These are phyloP conservation scores for Lepisosteus oculatus DNA, from an alignment of 2,113 vertebrate genomes.

Conservation along the genomic window DNA sequence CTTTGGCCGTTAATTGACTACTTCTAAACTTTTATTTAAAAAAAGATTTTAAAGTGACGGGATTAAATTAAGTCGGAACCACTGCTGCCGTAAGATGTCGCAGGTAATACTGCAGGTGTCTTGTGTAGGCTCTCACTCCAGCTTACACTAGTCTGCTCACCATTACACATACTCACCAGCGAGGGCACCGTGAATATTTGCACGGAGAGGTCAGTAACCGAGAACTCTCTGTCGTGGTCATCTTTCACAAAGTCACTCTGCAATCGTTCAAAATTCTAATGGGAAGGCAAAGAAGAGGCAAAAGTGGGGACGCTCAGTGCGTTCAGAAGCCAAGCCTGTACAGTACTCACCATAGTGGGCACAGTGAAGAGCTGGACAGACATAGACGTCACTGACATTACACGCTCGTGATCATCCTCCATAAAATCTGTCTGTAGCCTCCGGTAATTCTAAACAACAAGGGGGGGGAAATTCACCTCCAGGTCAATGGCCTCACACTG, in stretches of 20 bases:
- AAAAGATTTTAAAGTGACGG: too few relatives aligned
- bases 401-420: slow-evolving; percentile 97
- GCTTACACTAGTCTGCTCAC: not conserved
- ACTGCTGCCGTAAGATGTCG: too few relatives aligned
- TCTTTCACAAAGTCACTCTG: slow-evolving; percentile 96
- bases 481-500: slow-evolving; percentile 60
- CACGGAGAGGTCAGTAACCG: slow-evolving; percentile 94
- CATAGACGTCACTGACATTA: slow-evolving; percentile 95
- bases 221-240: slow-evolving; percentile 95
- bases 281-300: slow-evolving; percentile 76
- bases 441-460: slow-evolving; percentile 97
- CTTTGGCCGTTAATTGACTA: too few relatives aligned
- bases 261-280: slow-evolving; percentile 93
- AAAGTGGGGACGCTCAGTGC: slow-evolving; percentile 69
- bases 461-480: slow-evolving; percentile 82
- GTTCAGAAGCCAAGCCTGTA: slow-evolving; percentile 50
- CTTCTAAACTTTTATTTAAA: too few relatives aligned
- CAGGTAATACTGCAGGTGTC: too few relatives aligned
- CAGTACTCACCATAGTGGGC: slow-evolving; percentile 94
- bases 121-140: not conserved
- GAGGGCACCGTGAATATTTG: slow-evolving; percentile 98
- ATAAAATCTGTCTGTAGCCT: slow-evolving; percentile 98
- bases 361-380: slow-evolving; percentile 99
- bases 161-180: slow-evolving; percentile 87
- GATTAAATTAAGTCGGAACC: too few relatives aligned